Base-by-base conservation (phyloP, 2,797 vertebrate genomes). In the Microctenopoma steveboyesi region DNA sequence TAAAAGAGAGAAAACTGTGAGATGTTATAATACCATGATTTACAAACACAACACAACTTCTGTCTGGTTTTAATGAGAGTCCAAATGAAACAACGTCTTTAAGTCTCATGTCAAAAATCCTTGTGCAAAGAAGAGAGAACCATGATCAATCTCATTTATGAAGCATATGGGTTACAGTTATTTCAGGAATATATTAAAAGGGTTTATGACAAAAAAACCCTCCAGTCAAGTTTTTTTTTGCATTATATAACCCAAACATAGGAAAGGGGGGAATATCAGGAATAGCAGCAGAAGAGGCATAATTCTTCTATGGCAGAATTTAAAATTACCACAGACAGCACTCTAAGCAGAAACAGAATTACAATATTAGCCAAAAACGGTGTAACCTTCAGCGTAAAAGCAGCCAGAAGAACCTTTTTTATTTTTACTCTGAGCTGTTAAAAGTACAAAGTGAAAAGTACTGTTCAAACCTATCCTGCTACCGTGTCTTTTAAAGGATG, bases 1-100 rank as follows among this genome's bases (percentile, higher is more conserved):
- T 43, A 71, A 27, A 69, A 16, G 30, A 55, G 47, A 60, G 40
- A 58, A 71, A 52, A 49, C 59, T 25, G 37, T 28, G 7, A 62
- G 15, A 57, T 39, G 59, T 25, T 48, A 18, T 64, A 18, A 57
- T 45, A 16, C 25, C 2, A 42, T 46, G 35, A 52, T 64, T 69
- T 61, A 12, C 40, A 30, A 30, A 18, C 4, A 30, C 3, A n/a
- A 25, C 37, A 22, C 15, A 43, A 25, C 28, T 28, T 62, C 55
- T 50, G 15, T 61, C 46, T 30, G 30, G 43, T 35, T 39, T 28
- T 0, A 56, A 55, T 0, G 3, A 22, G 28, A 52, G 30, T 37
- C 11, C 25, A 55, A 62, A 64, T 39, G 4, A 15, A 43, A 18
- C 22, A 52, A 25, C 5, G 18, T 25, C 15, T 46, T 42, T 4